Percentiles rank a stretch among this genome's conserved stretches.
Evolutionary conservation across 2,113 vertebrate genomes (phyloP).

Genomic region (Catharus bicknelli): DNA sequence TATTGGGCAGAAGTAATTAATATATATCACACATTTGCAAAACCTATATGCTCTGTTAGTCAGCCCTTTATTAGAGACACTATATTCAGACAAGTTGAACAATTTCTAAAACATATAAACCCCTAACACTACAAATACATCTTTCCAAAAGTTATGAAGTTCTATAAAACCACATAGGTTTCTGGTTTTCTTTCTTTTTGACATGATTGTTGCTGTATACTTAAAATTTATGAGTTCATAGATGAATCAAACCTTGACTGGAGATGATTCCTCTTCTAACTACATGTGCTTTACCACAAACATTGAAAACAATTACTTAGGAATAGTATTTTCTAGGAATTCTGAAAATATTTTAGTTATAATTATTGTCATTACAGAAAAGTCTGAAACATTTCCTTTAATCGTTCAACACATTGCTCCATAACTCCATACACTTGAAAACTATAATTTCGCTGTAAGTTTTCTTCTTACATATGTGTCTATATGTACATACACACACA

Average conservation of each 20-base stretch:
- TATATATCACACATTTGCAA: constrained; percentile 7
- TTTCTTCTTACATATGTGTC: constrained; percentile 58
- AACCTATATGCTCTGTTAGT: constrained; percentile 26
- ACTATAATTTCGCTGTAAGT: constrained; percentile 15
- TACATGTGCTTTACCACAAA: constrained; percentile 60
- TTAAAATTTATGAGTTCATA: constrained; percentile 39
- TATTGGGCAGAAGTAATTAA: constrained; percentile 33
- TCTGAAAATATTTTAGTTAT: constrained; percentile 53
- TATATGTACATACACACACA: constrained; percentile 43
- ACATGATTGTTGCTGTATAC: constrained; percentile 18
- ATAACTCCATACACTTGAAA: constrained; percentile 42
- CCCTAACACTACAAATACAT: constrained; percentile 63
- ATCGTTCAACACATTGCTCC: constrained; percentile 28
- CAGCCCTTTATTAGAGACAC: constrained; percentile 60
- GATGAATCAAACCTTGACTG: constrained; percentile 27
- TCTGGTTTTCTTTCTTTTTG: constrained; percentile 35
- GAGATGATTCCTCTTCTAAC: constrained; percentile 33
- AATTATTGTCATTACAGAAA: constrained; percentile 44
- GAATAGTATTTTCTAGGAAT: constrained; percentile 54
- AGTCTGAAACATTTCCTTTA: constrained; percentile 42
- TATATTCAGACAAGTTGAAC: constrained; percentile 68
- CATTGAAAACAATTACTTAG: constrained; percentile 43
- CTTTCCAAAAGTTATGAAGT: constrained; percentile 49
- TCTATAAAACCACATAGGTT: constrained; percentile 57
- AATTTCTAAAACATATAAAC: constrained; percentile 67